Evolutionary conservation across 2,113 vertebrate species (phyloP).

Genomic region (Lichenostomus cassidix): DNA sequence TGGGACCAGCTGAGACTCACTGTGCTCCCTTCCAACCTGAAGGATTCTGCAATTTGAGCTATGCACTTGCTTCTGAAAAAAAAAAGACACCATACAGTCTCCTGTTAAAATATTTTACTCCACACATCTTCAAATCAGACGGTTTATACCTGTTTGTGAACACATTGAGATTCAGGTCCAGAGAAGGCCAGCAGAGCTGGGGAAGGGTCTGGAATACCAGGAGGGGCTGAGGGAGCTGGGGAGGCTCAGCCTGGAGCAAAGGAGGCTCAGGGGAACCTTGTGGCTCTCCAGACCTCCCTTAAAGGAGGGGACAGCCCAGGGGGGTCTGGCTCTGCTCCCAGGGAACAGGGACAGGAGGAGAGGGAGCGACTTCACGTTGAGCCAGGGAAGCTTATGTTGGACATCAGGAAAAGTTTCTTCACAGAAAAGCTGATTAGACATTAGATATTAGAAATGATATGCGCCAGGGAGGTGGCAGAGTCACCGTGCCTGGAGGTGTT

Average conservation of each 20-base stretch:
- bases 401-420: not conserved
- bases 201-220: not conserved
- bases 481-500: too few relatives aligned
- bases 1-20: too few relatives aligned
- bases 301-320: not conserved
- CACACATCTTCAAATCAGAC: not conserved
- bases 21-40: not conserved
- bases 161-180: not conserved
- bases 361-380: not conserved
- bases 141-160: not conserved
- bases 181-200: not conserved
- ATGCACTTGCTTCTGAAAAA: not conserved
- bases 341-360: not conserved
- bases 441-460: not conserved
- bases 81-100: too few relatives aligned
- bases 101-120: not conserved
- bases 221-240: fast-evolving
- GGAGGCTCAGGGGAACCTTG: fast-evolving
- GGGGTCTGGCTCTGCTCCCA: not conserved
- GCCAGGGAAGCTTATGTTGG: fast-evolving
- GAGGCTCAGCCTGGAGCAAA: not conserved
- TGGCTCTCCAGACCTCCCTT: not conserved
- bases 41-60: not conserved
- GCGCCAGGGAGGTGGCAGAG: not conserved
- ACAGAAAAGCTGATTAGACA: not conserved